A percentile compares a stretch with the other conserved stretches of the same genome.
These are phyloP conservation scores for Staurois parvus DNA, from an alignment of 2,797 vertebrate species.

Conservation along the genomic window DNA sequence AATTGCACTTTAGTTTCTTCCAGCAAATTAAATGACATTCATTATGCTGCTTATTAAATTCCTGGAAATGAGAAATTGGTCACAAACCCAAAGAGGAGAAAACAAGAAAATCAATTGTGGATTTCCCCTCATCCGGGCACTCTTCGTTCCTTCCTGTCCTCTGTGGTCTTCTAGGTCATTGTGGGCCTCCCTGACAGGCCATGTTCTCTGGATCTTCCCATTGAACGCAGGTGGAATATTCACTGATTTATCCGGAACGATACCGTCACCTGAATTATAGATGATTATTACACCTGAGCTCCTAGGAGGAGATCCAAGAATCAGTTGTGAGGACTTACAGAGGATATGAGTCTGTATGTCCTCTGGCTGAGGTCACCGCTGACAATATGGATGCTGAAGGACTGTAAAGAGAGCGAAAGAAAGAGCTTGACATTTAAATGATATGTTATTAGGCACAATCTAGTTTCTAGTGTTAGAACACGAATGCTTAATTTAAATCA, in stretches of 20 bases:
- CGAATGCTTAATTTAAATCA: no score
- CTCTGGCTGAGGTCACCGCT: background rate
- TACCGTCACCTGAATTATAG: background rate
- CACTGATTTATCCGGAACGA: background rate
- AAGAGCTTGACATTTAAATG: no score
- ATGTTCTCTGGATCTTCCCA: background rate
- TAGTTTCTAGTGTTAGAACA: no score
- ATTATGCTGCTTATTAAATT: background rate
- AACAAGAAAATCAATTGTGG: background rate
- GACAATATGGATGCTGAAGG: background rate
- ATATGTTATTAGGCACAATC: no score
- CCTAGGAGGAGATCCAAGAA: background rate
- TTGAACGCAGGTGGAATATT: background rate
- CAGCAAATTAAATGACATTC: no score
- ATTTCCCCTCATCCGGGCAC: background rate
- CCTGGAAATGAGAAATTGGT: background rate
- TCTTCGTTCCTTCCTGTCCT: background rate
- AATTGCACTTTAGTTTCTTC: conserved; percentile 13
- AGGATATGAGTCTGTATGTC: background rate
- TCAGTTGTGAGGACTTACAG: background rate
- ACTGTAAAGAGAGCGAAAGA: background rate
- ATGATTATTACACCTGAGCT: background rate
- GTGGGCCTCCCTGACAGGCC: background rate
- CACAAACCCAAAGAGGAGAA: background rate
- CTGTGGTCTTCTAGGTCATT: background rate